Base-by-base conservation (phyloP, 1,140 invertebrate species). In the Meloidogyne chitwoodi region DNA sequence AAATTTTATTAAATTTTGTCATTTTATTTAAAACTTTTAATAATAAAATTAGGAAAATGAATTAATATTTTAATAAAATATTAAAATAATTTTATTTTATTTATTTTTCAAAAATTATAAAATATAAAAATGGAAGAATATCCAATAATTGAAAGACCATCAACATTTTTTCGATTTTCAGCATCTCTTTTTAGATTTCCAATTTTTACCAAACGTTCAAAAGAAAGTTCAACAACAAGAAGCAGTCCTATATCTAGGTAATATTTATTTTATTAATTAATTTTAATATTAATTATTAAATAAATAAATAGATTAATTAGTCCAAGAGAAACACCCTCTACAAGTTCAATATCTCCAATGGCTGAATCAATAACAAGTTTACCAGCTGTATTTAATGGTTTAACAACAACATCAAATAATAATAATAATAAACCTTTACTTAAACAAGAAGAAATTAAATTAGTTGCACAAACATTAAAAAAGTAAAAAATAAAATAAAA, bases 151-250 rank as follows among this genome's bases (percentile, higher is more conserved):
- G 68, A 70, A 6, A 16, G 68, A 10, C 68, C 68, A 5, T 70
- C 68, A 19, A 34, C 68, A 70, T 70, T 70, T 8, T 19, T 70
- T 44, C 26, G 34, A 44, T 19, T 70, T 19, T 70, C 68, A 2
- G 22, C 41, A 5, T 70, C 68, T 29, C 44, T 70, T 22, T 70
- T 70, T 61, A 44, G 19, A 44, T 44, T 70, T 44, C 38, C 68
- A 19, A 34, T 61, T 11, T 70, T 29, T 34, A 22, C 38, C 26
- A 31, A 34, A 56, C 48, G 48, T 56, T 56, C 48, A 56, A 56
- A n/a, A 16, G 19, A 8, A n/a, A n/a, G 19, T n/a, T n/a, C 38
- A 41, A 11, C n/a, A n/a, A n/a, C 48, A 56, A 56, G 48, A 56
- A n/a, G 48, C 12, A 56, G 48, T 56, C 48, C 48, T 56, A 56